These are phyloP conservation scores for Drosophila lacertosa DNA, from an alignment of 1,140 invertebrate species.

Conservation along the genomic window DNA sequence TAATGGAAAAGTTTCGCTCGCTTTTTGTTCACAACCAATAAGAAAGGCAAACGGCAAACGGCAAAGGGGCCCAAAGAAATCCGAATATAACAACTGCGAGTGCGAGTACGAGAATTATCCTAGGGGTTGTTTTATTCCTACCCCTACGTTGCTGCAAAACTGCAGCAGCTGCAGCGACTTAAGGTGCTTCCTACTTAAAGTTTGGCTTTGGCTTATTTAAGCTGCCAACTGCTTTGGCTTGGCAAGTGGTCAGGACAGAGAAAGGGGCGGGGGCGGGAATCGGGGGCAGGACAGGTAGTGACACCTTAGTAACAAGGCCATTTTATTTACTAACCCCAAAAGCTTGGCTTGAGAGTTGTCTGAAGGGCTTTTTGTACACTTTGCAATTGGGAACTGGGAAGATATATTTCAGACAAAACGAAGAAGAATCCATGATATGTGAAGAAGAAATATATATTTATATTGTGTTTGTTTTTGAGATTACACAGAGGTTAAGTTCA, in stretches of 20 bases:
- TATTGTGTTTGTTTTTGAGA: too few relatives aligned
- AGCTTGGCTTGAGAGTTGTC: constrained; percentile 9
- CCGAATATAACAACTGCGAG: constrained; percentile 38
- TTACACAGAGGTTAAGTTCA: too few relatives aligned
- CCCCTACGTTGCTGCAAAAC: background rate
- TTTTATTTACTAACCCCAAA: constrained; percentile 63
- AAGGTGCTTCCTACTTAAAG: constrained; percentile 73
- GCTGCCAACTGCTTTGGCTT: constrained; percentile 33
- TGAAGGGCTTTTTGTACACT: background rate
- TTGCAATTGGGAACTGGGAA: too few relatives aligned
- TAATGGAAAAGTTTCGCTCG: constrained; percentile 75
- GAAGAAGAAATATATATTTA: too few relatives aligned
- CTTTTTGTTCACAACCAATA: constrained; percentile 50
- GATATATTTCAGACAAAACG: too few relatives aligned
- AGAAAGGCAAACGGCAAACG: constrained; percentile 1
- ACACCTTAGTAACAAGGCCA: constrained; percentile 56
- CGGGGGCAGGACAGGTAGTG: constrained; percentile 2
- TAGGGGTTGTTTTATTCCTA: background rate
- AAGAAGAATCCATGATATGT: too few relatives aligned
- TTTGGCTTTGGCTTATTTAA: constrained; percentile 61
- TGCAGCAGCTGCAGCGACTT: constrained; percentile 61
- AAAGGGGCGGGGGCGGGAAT: background rate
- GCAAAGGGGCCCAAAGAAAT: constrained; percentile 19
- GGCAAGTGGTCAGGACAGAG: constrained; percentile 7
- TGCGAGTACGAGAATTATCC: constrained; percentile 41